Conservation (phyloP, 2,113 vertebrate species). For the Uropsilus gracilis region DNA sequence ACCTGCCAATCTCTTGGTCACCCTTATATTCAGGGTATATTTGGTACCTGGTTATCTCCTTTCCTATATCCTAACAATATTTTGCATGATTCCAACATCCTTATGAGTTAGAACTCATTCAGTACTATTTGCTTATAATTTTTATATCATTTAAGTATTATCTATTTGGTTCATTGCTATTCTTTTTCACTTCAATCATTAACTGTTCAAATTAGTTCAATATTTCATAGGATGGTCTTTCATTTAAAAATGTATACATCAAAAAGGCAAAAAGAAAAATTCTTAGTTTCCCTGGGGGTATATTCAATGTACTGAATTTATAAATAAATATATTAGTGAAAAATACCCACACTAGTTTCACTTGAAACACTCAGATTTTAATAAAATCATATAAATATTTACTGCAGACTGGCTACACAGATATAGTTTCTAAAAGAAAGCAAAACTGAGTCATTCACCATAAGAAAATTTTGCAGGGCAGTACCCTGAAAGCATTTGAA, state of each 20-base stretch:
- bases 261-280: conserved; percentile 43
- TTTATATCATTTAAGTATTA: conserved; percentile 22
- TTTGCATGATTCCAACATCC: conserved; percentile 26
- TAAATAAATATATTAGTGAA: conserved; percentile 20
- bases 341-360: neutral
- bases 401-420: neutral
- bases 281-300: neutral
- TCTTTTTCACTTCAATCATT: conserved; percentile 51
- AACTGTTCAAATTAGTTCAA: conserved; percentile 42
- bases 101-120: neutral
- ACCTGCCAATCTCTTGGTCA: neutral
- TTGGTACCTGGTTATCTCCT: conserved; percentile 4
- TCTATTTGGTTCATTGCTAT: neutral
- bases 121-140: conserved; percentile 1
- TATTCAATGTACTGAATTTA: neutral
- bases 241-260: neutral
- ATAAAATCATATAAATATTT: conserved; percentile 23
- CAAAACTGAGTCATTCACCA: conserved; percentile 6
- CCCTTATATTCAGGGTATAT: neutral
- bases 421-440: conserved; percentile 22
- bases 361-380: conserved; percentile 39
- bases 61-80: neutral
- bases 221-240: neutral
- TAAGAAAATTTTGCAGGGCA: conserved; percentile 25
- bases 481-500: neutral